Evolutionary conservation across 2,113 vertebrate species (phyloP).

Genomic region (Aix galericulata): DNA sequence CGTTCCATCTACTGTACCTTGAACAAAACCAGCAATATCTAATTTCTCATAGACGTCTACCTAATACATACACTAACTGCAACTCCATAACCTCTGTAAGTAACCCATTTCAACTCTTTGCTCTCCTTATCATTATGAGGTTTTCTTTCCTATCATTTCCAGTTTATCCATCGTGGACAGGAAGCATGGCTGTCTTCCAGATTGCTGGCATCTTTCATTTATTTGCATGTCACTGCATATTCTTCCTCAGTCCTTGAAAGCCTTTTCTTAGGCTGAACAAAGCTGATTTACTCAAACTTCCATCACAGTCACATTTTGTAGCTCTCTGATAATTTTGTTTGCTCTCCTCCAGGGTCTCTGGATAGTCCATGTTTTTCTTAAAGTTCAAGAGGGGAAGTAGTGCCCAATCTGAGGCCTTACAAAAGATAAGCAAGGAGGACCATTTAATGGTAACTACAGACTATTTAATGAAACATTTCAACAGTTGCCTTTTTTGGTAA

Average conservation of each 20-base stretch:
- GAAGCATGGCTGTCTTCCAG: neutral
- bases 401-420: neutral
- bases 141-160: neutral
- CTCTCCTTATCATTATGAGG: neutral
- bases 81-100: neutral
- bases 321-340: neutral
- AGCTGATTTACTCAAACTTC: neutral
- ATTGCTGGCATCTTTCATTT: neutral
- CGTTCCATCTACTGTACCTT: neutral
- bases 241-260: neutral
- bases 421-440: neutral
- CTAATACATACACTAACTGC: neutral
- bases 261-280: neutral
- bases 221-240: neutral
- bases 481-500: neutral
- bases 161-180: neutral
- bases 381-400: neutral
- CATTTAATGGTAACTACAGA: neutral
- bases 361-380: neutral
- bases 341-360: neutral
- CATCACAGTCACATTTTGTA: neutral
- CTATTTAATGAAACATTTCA: neutral
- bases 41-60: neutral
- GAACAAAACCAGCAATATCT: neutral
- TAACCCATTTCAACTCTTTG: neutral